These are phyloP conservation scores for Nasua narica DNA, from an alignment of 2,797 vertebrate species.

Conservation along the genomic window DNA sequence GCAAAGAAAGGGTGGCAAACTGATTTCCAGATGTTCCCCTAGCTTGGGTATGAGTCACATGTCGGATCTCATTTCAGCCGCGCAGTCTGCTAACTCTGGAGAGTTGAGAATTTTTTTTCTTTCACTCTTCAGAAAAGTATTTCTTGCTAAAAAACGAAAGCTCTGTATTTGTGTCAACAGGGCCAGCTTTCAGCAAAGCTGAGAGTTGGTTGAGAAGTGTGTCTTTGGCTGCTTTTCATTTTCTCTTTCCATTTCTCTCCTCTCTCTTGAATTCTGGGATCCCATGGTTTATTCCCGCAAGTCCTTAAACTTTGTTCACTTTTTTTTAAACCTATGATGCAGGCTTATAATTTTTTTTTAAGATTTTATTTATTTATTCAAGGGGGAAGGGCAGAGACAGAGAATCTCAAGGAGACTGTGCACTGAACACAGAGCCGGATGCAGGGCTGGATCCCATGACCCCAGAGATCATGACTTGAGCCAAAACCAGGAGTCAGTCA, in stretches of 20 bases:
- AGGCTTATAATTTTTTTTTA: not conserved
- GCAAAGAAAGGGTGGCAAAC: slow-evolving; percentile 23
- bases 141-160: slow-evolving; percentile 27
- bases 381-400: not conserved
- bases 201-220: slow-evolving; percentile 22
- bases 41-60: not conserved
- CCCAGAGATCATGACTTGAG: not conserved
- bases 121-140: slow-evolving; percentile 40
- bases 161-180: slow-evolving; percentile 44
- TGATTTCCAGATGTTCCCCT: slow-evolving; percentile 52
- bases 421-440: not conserved
- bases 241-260: not conserved
- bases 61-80: slow-evolving; percentile 22
- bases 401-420: not conserved
- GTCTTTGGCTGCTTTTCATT: not conserved
- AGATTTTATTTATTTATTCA: not conserved
- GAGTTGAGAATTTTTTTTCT: not conserved
- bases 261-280: not conserved
- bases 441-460: not conserved
- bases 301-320: not conserved
- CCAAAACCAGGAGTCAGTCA: not conserved
- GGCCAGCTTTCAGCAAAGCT: slow-evolving; percentile 28
- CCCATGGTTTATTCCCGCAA: not conserved
- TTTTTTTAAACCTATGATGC: not conserved
- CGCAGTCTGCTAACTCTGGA: slow-evolving; percentile 4